A percentile compares a stretch with the other conserved stretches of the same genome.
phyloP scores from a whole-genome alignment of 2,888 invertebrate genomes.

The Drosophila setosimentum region DNA sequence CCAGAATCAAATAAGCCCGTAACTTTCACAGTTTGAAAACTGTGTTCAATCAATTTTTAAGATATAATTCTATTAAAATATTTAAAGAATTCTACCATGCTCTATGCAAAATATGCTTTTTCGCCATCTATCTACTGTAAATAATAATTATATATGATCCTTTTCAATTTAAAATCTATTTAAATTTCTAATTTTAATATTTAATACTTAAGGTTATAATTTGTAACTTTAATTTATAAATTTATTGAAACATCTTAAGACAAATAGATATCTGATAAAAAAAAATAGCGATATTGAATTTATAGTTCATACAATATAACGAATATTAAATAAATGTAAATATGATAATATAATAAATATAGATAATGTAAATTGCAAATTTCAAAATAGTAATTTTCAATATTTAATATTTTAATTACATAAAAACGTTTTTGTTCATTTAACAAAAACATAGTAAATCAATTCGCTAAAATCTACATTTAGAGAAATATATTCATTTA shows the following conservation, averaged over 20 bases:
- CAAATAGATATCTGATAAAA: too few species aligned
- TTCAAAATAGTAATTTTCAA: background rate
- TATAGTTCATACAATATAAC: background rate
- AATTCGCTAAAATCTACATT: background rate
- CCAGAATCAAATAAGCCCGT: background rate
- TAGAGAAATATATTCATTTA: too few species aligned
- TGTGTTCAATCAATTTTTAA: fast-evolving
- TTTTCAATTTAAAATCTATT: too few species aligned
- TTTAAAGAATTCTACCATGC: background rate
- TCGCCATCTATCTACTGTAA: fast-evolving
- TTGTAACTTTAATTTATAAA: too few species aligned
- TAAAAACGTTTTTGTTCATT: background rate
- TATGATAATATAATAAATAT: background rate
- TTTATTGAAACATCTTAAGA: background rate
- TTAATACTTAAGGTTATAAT: too few species aligned
- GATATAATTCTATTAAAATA: background rate
- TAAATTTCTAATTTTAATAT: too few species aligned
- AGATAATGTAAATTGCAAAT: background rate
- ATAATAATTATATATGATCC: too few species aligned
- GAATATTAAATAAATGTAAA: background rate
- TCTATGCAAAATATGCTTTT: background rate
- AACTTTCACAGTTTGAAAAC: background rate
- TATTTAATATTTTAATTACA: background rate
- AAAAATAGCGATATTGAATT: background rate
- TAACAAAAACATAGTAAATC: background rate